A percentile compares a stretch with the other conserved stretches of the same genome.
Conservation (phyloP, 92 coral and sea anemone species). For the Bergia puertoricense region DNA sequence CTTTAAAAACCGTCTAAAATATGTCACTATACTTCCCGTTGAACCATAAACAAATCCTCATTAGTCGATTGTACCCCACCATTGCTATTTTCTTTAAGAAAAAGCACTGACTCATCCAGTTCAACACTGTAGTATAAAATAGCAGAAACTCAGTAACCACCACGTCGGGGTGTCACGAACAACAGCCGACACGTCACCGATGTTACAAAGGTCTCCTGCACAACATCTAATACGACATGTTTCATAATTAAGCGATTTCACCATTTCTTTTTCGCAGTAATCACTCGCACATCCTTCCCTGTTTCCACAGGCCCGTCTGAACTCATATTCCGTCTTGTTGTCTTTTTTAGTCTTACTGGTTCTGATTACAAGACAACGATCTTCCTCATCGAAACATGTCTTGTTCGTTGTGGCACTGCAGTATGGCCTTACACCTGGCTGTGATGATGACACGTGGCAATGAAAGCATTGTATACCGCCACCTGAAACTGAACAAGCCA, state of each 20-base stretch:
- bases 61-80: too few species aligned
- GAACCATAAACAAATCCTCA: too few species aligned
- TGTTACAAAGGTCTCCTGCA: background rate
- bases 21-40: too few species aligned
- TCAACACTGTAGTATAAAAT: too few species aligned
- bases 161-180: background rate
- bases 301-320: background rate
- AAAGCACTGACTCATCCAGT: too few species aligned
- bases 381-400: background rate
- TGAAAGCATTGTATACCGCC: background rate
- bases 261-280: background rate
- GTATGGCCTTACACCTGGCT: background rate
- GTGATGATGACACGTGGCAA: background rate
- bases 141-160: too few species aligned
- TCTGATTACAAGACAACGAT: background rate
- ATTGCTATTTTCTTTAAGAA: too few species aligned
- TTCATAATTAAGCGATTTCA: background rate
- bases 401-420: background rate
- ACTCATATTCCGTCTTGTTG: background rate
- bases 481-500: background rate
- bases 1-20: too few species aligned
- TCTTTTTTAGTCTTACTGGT: background rate
- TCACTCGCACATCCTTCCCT: background rate
- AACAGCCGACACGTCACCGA: background rate
- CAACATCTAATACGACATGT: background rate